Conservation (phyloP, 2,113 vertebrate species). For the Entomyzon cyanotis region DNA sequence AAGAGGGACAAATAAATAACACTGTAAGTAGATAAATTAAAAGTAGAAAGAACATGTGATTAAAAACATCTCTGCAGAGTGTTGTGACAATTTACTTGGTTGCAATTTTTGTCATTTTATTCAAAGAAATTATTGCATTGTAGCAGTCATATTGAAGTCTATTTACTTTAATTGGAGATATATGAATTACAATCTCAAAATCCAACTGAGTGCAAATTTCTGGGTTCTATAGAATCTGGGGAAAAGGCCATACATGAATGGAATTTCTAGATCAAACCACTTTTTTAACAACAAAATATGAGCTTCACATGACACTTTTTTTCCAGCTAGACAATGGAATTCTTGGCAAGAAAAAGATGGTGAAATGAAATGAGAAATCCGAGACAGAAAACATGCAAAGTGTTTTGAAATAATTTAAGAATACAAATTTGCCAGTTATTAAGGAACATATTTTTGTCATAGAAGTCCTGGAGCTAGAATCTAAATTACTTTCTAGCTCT, state of each 20-base stretch:
- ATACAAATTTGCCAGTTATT: neutral
- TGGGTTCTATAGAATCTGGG: neutral
- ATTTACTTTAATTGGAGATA: neutral
- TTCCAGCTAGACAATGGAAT: neutral
- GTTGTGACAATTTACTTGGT: neutral
- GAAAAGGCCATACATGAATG: neutral
- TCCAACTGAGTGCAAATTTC: neutral
- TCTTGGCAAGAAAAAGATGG: neutral
- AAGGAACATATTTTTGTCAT: neutral
- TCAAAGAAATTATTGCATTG: neutral
- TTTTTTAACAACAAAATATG: neutral
- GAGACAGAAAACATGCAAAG: neutral
- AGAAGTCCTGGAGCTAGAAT: neutral
- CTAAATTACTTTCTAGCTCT: neutral
- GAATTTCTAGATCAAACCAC: neutral
- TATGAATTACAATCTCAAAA: neutral
- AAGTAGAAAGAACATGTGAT: neutral
- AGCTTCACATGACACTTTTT: neutral
- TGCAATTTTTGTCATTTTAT: neutral
- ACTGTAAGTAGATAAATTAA: neutral
- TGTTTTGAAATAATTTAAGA: neutral
- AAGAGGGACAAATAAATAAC: neutral
- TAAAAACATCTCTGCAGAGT: neutral
- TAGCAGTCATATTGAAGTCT: neutral
- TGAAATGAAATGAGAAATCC: slow-evolving; percentile 27